Evolutionary conservation across 1,140 invertebrate genomes (phyloP).

Genomic region (Drosophila eugracilis): DNA sequence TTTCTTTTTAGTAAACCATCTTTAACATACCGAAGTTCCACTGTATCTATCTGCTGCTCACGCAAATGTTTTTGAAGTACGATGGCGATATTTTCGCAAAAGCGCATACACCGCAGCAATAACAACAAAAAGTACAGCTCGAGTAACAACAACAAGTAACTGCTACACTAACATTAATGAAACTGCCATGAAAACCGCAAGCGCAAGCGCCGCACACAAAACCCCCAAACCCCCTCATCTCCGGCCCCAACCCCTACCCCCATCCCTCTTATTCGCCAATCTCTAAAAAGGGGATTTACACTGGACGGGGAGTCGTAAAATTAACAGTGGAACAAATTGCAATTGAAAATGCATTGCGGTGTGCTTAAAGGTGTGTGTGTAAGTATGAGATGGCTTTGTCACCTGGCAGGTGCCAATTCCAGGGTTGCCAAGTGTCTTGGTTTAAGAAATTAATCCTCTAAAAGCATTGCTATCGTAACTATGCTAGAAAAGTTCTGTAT

Average conservation of each 20-base stretch:
- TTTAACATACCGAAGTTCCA: neutral
- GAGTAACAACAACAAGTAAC: constrained; percentile 29
- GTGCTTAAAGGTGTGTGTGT: constrained; percentile 1
- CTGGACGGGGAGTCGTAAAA: constrained; percentile 49
- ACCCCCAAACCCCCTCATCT: neutral
- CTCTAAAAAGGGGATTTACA: constrained; percentile 36
- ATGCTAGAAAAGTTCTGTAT: neutral
- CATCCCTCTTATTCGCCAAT: neutral
- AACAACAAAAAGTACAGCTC: constrained; percentile 26
- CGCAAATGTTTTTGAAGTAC: constrained; percentile 62
- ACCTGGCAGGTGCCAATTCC: constrained; percentile 35
- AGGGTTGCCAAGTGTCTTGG: constrained; percentile 14
- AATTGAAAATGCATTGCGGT: constrained; percentile 55
- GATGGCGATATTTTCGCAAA: constrained; percentile 57
- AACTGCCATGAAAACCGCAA: constrained; percentile 63
- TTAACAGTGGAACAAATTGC: constrained; percentile 57
- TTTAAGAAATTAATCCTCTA: constrained; percentile 5
- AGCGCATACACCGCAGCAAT: constrained; percentile 41
- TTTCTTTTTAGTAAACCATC: no score
- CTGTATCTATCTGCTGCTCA: constrained; percentile 43
- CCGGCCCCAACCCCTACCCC: no score
- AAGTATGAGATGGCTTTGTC: constrained; percentile 6
- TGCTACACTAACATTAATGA: constrained; percentile 67
- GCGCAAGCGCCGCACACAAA: constrained; percentile 40
- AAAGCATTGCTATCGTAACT: neutral